Evolutionary conservation across 2,888 invertebrate species (phyloP).

Genomic region (Leptopilina myrica): DNA sequence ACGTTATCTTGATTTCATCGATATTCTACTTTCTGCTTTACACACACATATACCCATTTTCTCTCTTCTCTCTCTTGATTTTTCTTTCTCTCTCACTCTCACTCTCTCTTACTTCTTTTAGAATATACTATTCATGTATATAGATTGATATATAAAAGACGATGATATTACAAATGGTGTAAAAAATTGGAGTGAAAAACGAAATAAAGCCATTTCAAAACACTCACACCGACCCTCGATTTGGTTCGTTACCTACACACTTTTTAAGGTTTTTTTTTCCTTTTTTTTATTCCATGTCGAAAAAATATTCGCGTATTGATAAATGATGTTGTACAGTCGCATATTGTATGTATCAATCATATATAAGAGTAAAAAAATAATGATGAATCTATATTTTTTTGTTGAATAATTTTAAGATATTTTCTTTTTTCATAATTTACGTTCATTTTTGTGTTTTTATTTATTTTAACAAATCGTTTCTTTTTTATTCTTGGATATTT

Average conservation of each 20-base stretch:
- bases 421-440: too few species aligned
- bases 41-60: neutral
- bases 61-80: neutral
- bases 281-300: neutral
- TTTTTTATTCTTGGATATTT: too few species aligned
- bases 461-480: too few species aligned
- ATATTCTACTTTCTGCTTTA: neutral
- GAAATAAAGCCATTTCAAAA: neutral
- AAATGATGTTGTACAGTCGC: neutral
- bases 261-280: neutral
- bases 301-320: constrained; percentile 1
- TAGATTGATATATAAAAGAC: neutral
- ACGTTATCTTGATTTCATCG: constrained; percentile 1
- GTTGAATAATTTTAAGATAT: too few species aligned
- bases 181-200: constrained; percentile 18
- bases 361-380: neutral
- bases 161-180: constrained; percentile 15
- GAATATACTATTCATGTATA: neutral
- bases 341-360: neutral
- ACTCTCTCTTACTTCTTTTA: neutral
- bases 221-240: neutral
- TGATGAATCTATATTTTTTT: neutral
- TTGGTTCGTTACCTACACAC: neutral
- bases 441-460: too few species aligned
- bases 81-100: neutral